Percentiles rank a stretch among this genome's conserved stretches.
phyloP scores from a whole-genome alignment of 2,797 vertebrate genomes.

The Silurus aristotelis region DNA sequence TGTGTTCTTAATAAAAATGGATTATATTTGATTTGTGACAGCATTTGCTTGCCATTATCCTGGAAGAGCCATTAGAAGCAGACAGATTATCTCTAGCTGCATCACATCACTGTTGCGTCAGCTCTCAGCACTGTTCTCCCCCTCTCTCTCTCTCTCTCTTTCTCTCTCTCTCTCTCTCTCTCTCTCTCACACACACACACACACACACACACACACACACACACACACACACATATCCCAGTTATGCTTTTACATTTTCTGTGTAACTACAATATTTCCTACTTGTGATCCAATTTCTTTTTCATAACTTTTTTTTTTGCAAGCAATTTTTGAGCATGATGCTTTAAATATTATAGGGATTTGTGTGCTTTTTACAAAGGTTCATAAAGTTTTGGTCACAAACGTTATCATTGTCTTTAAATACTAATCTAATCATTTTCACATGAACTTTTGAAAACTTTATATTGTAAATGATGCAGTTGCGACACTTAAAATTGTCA shows the following conservation, averaged over 20 bases:
- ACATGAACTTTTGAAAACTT: background rate
- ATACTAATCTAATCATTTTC: background rate
- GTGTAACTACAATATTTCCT: constrained; percentile 24
- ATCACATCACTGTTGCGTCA: constrained; percentile 43
- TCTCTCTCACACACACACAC: constrained; percentile 28
- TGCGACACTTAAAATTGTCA: background rate
- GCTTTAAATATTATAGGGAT: background rate
- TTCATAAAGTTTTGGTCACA: background rate
- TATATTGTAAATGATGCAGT: background rate
- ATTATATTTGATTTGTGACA: constrained; percentile 4
- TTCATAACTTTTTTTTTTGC: background rate
- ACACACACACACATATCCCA: background rate
- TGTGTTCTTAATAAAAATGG: background rate
- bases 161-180: no score
- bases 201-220: constrained; percentile 5
- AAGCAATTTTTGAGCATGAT: background rate
- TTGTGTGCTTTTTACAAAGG: background rate
- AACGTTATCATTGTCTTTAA: background rate
- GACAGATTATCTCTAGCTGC: constrained; percentile 42
- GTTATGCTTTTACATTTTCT: constrained; percentile 21
- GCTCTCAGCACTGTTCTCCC: background rate
- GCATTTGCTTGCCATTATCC: constrained; percentile 11
- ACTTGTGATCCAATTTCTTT: background rate
- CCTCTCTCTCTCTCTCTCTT: no score
- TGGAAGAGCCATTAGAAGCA: constrained; percentile 37